These are phyloP conservation scores for Coregonus clupeaformis DNA, from an alignment of 2,113 vertebrate species.

Conservation along the genomic window DNA sequence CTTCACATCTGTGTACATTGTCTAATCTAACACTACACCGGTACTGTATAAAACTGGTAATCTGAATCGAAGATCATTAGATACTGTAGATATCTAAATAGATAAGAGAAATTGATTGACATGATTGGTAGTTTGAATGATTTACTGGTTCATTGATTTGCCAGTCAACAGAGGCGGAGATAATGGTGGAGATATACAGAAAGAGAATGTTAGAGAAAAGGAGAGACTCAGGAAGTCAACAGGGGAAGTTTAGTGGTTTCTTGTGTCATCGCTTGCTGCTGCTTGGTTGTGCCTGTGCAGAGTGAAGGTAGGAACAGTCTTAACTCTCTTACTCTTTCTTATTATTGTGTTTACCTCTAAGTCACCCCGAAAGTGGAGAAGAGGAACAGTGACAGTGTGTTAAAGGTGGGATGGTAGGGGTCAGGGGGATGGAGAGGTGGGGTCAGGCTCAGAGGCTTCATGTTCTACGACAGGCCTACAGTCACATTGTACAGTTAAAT, in stretches of 20 bases:
- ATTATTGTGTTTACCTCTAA: slow-evolving; percentile 23
- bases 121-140: too few species aligned
- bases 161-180: slow-evolving; percentile 14
- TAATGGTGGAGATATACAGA: slow-evolving; percentile 45
- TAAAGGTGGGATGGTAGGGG: slow-evolving; percentile 25
- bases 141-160: background rate
- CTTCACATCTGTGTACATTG: too few species aligned
- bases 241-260: slow-evolving; percentile 80
- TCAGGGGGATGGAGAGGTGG: slow-evolving; percentile 21
- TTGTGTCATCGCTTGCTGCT: slow-evolving; percentile 75
- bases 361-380: background rate
- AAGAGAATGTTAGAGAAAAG: slow-evolving; percentile 21
- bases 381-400: background rate
- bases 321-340: slow-evolving; percentile 22
- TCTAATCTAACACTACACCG: too few species aligned
- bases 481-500: slow-evolving; percentile 16
- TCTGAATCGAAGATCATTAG: too few species aligned
- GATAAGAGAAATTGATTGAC: too few species aligned
- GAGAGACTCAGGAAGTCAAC: slow-evolving; percentile 75
- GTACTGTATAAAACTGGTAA: too few species aligned
- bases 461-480: slow-evolving; percentile 23
- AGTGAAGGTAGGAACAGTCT: slow-evolving; percentile 67
- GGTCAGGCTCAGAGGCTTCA: slow-evolving; percentile 33
- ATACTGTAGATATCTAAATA: too few species aligned
- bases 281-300: slow-evolving; percentile 64